Base-by-base conservation (phyloP, 1,140 invertebrate species). In the Pararge aegeria region DNA sequence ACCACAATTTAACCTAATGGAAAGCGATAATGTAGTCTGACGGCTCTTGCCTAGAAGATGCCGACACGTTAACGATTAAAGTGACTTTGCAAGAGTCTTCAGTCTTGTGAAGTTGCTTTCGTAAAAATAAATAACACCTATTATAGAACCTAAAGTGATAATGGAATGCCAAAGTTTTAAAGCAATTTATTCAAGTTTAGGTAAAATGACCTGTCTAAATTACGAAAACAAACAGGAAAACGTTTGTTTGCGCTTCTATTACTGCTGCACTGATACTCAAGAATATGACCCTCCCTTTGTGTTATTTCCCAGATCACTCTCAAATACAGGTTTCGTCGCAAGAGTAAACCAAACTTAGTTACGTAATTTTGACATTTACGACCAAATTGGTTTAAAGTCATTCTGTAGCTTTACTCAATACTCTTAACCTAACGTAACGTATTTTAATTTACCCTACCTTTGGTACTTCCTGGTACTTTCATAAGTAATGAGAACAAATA, bases 161-260 rank as follows among this genome's bases (percentile, higher is more conserved):
- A 46, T 46, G 42, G 16, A 13, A 44, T 5, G 40, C 6, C 18
- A 20, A 46, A 46, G 42, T 46, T 46, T 46, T 20, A 9, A 15
- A 4, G 18, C 15, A 46, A 46, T 46, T 46, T 46, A 46, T 46
- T 20, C 42, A 9, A 5, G 18, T 46, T 1, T 46, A 46, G 24
- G 51, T 58, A 51, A 60, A 60, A 24, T 34, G 55, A 30, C 52
- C 49, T 57, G 61, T 56, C 53, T 56, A 55, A 15, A 30, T 24
- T 20, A 56, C 48, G n/a, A 51, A 55, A 62, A 63, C 46, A 61
- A 68, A 68, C 68, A 63, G 61, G 55, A 62, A 66, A 64, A 38
- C 57, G 54, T 63, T 66, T 70, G 51, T 70, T 67, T 59, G 38
- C 52, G 37, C 44, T 59, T 21, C 57, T 67, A 49, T 60, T 55